Conservation (phyloP, 2,888 invertebrate species). For the Artemia sinica region DNA sequence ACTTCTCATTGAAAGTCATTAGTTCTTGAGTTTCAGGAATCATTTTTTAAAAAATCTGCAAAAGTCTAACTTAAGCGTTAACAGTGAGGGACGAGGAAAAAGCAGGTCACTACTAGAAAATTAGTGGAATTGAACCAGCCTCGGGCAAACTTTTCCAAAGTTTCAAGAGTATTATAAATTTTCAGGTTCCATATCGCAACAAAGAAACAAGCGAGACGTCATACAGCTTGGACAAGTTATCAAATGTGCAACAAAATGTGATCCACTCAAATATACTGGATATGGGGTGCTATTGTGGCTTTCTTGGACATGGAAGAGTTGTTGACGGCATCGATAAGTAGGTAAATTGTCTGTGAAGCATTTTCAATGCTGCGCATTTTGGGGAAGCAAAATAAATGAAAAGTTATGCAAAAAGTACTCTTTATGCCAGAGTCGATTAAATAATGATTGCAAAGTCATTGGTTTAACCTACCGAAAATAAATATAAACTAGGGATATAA, state of each 20-base stretch:
- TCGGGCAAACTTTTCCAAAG: too few species aligned
- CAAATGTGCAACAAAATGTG: slow-evolving; percentile 63
- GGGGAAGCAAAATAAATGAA: slow-evolving; percentile 13
- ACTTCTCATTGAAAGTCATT: too few species aligned
- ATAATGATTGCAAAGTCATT: not conserved
- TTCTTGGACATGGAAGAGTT: slow-evolving; percentile 57
- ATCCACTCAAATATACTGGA: slow-evolving; percentile 43
- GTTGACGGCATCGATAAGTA: slow-evolving; percentile 66
- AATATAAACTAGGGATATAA: too few species aligned
- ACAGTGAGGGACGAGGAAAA: too few species aligned
- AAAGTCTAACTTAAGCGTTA: too few species aligned
- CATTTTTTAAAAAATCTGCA: too few species aligned
- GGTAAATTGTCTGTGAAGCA: slow-evolving; percentile 26
- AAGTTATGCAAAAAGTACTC: not conserved
- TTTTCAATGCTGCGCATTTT: not conserved
- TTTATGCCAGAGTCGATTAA: too few species aligned
- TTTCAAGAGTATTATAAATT: too few species aligned
- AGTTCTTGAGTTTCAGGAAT: too few species aligned
- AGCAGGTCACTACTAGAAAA: too few species aligned
- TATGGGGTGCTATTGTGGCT: slow-evolving; percentile 82
- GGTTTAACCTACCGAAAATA: not conserved
- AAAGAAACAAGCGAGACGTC: slow-evolving; percentile 42
- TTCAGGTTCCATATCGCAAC: not conserved
- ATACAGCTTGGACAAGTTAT: slow-evolving; percentile 69
- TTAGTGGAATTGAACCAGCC: too few species aligned